A percentile compares a stretch with the other conserved stretches of the same genome.
Conservation (phyloP, 2,113 vertebrate species). For the Podilymbus podiceps region DNA sequence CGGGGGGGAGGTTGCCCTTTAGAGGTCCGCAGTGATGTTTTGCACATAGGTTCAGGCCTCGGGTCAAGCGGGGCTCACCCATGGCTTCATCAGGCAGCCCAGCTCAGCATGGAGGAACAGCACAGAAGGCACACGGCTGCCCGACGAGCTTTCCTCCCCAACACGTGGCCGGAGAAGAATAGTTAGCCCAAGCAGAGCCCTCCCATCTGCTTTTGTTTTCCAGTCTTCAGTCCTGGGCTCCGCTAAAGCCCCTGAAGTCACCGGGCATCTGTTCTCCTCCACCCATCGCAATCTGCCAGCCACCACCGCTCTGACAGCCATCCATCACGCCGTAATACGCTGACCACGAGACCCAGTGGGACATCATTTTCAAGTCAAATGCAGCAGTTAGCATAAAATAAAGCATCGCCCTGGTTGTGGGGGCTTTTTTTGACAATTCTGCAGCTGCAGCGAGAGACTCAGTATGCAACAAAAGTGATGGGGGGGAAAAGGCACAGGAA, state of each 20-base stretch:
- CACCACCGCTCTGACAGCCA: slow-evolving; percentile 82
- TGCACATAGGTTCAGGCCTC: not conserved
- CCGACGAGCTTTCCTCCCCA: not conserved
- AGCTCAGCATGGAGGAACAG: not conserved
- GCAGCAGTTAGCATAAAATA: slow-evolving; percentile 83
- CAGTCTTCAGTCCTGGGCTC: slow-evolving; percentile 65
- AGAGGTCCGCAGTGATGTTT: not conserved
- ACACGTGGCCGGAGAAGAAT: slow-evolving; percentile 35
- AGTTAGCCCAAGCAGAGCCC: slow-evolving; percentile 52
- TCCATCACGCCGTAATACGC: slow-evolving; percentile 84
- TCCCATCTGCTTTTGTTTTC: slow-evolving; percentile 80
- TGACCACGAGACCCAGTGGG: slow-evolving; percentile 83
- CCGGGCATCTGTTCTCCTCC: slow-evolving; percentile 84
- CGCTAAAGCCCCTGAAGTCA: slow-evolving; percentile 76
- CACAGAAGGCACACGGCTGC: slow-evolving; percentile 15
- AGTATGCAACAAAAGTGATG: slow-evolving; percentile 75
- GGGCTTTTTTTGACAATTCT: slow-evolving; percentile 49
- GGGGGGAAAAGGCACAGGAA: slow-evolving; percentile 69
- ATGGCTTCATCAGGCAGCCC: not conserved
- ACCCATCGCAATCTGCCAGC: slow-evolving; percentile 80
- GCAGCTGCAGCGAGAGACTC: slow-evolving; percentile 78
- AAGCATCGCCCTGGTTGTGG: slow-evolving; percentile 61
- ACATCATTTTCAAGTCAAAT: slow-evolving; percentile 82
- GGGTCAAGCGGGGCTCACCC: not conserved
- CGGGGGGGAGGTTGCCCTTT: not conserved